Conservation (phyloP, 2,113 vertebrate species). For the Suricata suricatta region DNA sequence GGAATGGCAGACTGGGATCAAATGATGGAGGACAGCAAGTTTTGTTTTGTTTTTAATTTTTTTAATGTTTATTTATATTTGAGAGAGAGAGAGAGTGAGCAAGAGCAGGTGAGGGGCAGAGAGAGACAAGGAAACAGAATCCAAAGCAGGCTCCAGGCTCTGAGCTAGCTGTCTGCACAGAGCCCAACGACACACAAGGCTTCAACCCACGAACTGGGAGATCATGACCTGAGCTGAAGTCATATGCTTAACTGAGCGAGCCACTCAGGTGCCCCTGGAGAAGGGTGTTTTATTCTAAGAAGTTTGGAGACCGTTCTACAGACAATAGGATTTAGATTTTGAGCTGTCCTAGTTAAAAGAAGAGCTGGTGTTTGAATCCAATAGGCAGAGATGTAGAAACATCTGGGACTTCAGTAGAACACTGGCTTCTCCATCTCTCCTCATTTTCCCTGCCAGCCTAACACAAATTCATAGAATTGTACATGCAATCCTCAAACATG, state of each 20-base stretch:
- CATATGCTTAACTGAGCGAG: no score
- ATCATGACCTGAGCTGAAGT: no score
- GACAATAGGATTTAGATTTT: not conserved
- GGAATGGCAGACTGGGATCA: not conserved
- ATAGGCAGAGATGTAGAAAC: not conserved
- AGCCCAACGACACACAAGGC: no score
- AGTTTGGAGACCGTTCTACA: not conserved
- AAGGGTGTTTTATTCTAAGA: not conserved
- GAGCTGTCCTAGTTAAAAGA: not conserved
- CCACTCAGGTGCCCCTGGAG: not conserved
- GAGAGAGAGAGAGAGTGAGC: no score
- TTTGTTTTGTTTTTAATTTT: no score
- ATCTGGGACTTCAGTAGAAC: not conserved
- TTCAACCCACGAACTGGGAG: no score
- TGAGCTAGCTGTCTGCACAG: no score
- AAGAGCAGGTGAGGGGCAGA: no score
- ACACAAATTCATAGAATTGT: not conserved
- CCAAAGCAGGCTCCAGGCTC: no score
- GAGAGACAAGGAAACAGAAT: no score
- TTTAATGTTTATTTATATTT: no score
- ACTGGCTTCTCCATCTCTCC: not conserved
- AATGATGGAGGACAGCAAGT: not conserved
- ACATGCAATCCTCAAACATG: not conserved
- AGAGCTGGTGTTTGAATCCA: not conserved
- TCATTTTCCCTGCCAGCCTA: not conserved